Conservation (phyloP, 2,888 invertebrate species). For the Agrilus biguttatus region DNA sequence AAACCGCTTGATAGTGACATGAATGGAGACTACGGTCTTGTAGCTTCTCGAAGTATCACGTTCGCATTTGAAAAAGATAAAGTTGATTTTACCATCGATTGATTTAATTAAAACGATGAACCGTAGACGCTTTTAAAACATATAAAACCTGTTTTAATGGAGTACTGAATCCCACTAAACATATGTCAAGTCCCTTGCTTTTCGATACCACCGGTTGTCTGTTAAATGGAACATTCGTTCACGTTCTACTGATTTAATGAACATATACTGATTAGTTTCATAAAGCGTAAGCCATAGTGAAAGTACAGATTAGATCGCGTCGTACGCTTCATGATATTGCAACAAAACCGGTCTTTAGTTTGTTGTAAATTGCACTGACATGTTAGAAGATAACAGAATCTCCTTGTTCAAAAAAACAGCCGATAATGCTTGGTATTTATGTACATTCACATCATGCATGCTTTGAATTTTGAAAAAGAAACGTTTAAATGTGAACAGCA, state of each 20-base stretch:
- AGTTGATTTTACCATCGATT: slow-evolving; percentile 13
- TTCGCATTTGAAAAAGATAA: slow-evolving; percentile 15
- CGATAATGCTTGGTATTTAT: too few species aligned
- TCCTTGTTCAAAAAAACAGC: too few species aligned
- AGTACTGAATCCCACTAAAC: background rate
- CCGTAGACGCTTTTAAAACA: background rate
- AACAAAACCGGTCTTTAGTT: too few species aligned
- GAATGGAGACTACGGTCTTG: slow-evolving; percentile 10
- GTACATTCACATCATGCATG: too few species aligned
- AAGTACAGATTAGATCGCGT: too few species aligned
- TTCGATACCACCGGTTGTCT: slow-evolving; percentile 3
- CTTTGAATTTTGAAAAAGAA: too few species aligned
- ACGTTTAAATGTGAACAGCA: too few species aligned
- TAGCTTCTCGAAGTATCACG: slow-evolving; percentile 15
- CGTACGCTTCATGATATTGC: too few species aligned
- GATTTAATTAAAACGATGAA: slow-evolving; percentile 11
- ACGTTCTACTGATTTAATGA: slow-evolving; percentile 5
- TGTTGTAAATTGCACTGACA: too few species aligned
- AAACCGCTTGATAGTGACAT: slow-evolving; percentile 9
- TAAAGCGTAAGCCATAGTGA: too few species aligned
- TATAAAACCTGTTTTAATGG: slow-evolving; percentile 1
- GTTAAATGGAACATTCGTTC: slow-evolving; percentile 5
- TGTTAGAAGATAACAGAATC: too few species aligned
- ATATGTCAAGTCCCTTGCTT: background rate
- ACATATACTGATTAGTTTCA: slow-evolving; percentile 1